These are phyloP conservation scores for Melitaea cinxia DNA, from an alignment of 1,140 invertebrate genomes.

Conservation along the genomic window DNA sequence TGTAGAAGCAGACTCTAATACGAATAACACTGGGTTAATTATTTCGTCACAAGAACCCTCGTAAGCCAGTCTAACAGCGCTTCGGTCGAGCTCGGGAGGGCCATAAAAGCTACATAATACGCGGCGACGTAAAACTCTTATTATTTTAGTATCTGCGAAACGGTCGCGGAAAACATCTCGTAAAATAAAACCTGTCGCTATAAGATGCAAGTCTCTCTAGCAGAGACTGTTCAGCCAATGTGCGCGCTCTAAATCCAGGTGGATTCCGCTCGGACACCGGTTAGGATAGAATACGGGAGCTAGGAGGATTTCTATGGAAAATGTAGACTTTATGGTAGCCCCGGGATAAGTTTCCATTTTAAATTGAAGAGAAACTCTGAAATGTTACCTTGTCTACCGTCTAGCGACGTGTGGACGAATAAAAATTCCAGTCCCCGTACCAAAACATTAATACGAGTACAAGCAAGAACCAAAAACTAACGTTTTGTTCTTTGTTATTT, in stretches of 20 bases:
- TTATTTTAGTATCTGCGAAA: conserved; percentile 81
- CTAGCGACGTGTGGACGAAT: conserved; percentile 65
- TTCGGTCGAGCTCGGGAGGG: conserved; percentile 66
- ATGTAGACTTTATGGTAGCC: conserved; percentile 79
- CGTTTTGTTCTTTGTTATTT: too few relatives aligned
- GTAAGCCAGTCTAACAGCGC: conserved; percentile 76
- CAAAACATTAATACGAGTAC: conserved; percentile 72
- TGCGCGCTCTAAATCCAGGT: conserved; percentile 69
- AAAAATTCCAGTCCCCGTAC: conserved; percentile 74
- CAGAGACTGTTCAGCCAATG: conserved; percentile 57
- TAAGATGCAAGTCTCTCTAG: conserved; percentile 62
- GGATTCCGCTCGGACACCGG: conserved; percentile 75
- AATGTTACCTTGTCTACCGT: conserved; percentile 74
- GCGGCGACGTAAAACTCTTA: conserved; percentile 79
- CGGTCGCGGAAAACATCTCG: conserved; percentile 75
- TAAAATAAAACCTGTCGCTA: conserved; percentile 77
- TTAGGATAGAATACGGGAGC: conserved; percentile 69
- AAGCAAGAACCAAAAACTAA: conserved; percentile 63
- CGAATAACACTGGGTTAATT: conserved; percentile 74
- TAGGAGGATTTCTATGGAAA: conserved; percentile 78
- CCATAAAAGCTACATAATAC: conserved; percentile 79
- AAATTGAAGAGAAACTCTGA: conserved; percentile 78
- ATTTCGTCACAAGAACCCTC: conserved; percentile 77
- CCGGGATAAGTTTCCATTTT: conserved; percentile 80
- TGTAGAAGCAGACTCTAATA: conserved; percentile 65